These are phyloP conservation scores for Spilogale gracilis DNA, from an alignment of 2,113 vertebrate genomes.

Conservation along the genomic window DNA sequence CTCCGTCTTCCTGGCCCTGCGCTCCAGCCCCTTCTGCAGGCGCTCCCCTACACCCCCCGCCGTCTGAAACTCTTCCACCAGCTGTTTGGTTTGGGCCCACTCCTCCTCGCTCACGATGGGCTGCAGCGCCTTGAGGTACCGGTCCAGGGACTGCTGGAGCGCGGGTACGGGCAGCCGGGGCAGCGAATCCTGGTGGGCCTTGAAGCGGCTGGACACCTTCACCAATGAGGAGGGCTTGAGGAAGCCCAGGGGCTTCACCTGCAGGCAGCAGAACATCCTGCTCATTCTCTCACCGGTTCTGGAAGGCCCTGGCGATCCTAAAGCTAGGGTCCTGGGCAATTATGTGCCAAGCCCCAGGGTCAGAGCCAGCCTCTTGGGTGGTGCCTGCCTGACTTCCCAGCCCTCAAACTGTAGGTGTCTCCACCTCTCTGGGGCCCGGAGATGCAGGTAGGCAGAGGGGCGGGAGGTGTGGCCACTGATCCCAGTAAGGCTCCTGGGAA, in stretches of 20 bases:
- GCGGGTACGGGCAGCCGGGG: slow-evolving; percentile 93
- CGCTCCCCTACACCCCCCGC: slow-evolving; percentile 93
- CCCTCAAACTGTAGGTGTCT: not conserved
- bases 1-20: slow-evolving; percentile 89
- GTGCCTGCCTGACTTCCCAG: slow-evolving; percentile 16
- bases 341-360: slow-evolving; percentile 16
- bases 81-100: slow-evolving; percentile 89
- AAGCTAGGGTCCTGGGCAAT: not conserved
- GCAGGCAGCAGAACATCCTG: slow-evolving; percentile 78
- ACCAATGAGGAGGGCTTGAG: slow-evolving; percentile 90
- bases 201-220: slow-evolving; percentile 90
- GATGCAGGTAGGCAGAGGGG: not conserved
- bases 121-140: slow-evolving; percentile 92
- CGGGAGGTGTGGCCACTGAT: not conserved
- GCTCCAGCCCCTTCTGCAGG: slow-evolving; percentile 95
- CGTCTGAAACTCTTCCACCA: slow-evolving; percentile 92
- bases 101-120: slow-evolving; percentile 94
- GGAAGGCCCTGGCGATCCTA: accelerated
- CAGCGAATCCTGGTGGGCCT: slow-evolving; percentile 93
- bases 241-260: slow-evolving; percentile 90
- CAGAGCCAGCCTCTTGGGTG: slow-evolving; percentile 60
- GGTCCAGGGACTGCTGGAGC: slow-evolving; percentile 94
- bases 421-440: not conserved
- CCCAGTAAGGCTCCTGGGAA: not conserved
- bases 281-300: not conserved